These are phyloP conservation scores for Dascyllus trimaculatus DNA, from an alignment of 2,113 vertebrate species.

Conservation along the genomic window DNA sequence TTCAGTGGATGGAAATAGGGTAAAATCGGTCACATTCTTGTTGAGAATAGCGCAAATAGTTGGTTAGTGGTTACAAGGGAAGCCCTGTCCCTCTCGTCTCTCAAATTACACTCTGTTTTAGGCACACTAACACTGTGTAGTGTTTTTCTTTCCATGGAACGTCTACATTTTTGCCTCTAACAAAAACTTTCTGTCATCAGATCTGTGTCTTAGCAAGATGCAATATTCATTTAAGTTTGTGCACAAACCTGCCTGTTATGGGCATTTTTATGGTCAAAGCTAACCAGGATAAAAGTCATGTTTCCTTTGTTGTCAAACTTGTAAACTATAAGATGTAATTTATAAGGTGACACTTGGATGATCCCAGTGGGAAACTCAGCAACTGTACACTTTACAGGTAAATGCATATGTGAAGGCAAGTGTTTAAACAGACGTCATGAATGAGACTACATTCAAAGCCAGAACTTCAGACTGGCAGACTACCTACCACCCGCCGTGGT, in stretches of 20 bases:
- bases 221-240: constrained; percentile 37
- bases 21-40: constrained; percentile 60
- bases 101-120: constrained; percentile 71
- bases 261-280: constrained; percentile 11
- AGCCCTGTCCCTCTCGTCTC: constrained; percentile 61
- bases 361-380: background rate
- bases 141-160: constrained; percentile 62
- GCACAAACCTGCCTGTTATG: constrained; percentile 35
- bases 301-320: constrained; percentile 25
- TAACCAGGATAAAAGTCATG: constrained; percentile 6
- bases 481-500: background rate
- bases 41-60: constrained; percentile 74
- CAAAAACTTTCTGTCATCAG: constrained; percentile 40
- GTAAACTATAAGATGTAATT: constrained; percentile 12
- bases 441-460: constrained; percentile 23
- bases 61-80: constrained; percentile 66
- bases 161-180: constrained; percentile 29
- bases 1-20: constrained; percentile 49
- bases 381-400: background rate
- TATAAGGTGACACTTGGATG: background rate
- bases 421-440: constrained; percentile 28
- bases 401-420: background rate
- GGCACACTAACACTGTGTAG: constrained; percentile 58
- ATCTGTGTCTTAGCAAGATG: constrained; percentile 42
- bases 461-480: constrained; percentile 1